phyloP scores from a whole-genome alignment of 2,113 vertebrate species.

The Garra rufa region DNA sequence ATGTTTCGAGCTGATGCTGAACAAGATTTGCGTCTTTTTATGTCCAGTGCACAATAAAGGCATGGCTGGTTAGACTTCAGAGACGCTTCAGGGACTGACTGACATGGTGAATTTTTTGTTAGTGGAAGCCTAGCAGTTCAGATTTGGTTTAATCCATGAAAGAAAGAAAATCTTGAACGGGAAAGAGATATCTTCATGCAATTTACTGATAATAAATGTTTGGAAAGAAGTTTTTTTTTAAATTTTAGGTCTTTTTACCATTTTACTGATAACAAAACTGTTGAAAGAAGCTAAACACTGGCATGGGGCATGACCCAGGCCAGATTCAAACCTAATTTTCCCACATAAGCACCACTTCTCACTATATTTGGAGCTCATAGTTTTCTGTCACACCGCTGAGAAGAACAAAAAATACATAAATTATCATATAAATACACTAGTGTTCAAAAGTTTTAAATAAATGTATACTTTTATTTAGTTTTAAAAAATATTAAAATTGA shows the following conservation, averaged over 20 bases:
- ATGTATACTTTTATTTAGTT: too few species aligned
- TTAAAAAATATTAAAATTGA: neutral
- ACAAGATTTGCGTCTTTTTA: constrained; percentile 42
- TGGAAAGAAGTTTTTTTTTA: neutral
- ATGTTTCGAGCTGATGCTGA: constrained; percentile 57
- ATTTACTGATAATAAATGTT: neutral
- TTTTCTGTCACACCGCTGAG: neutral
- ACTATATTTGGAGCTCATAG: neutral
- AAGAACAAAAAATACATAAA: neutral
- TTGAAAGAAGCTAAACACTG: neutral
- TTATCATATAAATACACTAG: neutral
- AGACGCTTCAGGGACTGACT: neutral
- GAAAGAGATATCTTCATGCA: neutral
- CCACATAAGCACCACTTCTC: too few species aligned
- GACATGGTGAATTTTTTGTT: neutral
- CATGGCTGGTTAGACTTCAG: neutral
- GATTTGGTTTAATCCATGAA: neutral
- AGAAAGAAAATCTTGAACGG: neutral
- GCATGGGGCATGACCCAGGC: neutral
- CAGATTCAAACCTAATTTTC: neutral
- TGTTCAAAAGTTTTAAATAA: neutral
- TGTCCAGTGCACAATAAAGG: neutral
- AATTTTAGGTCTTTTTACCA: neutral
- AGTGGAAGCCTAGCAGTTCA: neutral
- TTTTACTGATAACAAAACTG: neutral